Percentiles rank a stretch among this genome's conserved stretches.
phyloP scores from a whole-genome alignment of 2,888 invertebrate genomes.

The Drosophila gaucha region DNA sequence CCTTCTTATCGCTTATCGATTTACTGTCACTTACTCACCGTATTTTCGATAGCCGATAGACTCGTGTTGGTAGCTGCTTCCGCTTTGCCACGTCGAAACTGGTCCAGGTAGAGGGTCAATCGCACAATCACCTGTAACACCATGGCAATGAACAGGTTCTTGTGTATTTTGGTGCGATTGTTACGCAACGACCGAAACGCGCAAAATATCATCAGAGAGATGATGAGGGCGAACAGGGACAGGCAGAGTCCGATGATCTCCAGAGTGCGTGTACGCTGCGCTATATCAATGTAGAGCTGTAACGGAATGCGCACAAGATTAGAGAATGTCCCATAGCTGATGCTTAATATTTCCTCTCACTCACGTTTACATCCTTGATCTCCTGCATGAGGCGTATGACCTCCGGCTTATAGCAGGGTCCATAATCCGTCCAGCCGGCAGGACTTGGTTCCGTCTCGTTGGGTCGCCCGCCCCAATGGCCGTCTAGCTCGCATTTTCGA shows the following conservation, averaged over 20 bases:
- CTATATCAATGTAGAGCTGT: slow-evolving; percentile 89
- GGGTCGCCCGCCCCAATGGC: slow-evolving; percentile 88
- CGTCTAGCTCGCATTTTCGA: slow-evolving; percentile 88
- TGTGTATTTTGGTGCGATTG: slow-evolving; percentile 93
- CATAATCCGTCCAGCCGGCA: slow-evolving; percentile 93
- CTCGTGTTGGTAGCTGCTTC: slow-evolving; percentile 80
- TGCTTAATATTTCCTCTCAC: slow-evolving; percentile 1
- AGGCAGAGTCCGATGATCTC: slow-evolving; percentile 94
- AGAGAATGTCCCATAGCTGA: background rate
- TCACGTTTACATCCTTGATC: slow-evolving; percentile 84
- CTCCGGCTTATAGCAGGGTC: slow-evolving; percentile 90
- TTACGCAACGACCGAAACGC: slow-evolving; percentile 92
- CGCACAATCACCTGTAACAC: slow-evolving; percentile 90
- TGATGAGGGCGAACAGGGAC: slow-evolving; percentile 90
- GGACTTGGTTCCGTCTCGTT: slow-evolving; percentile 80
- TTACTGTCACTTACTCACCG: slow-evolving; percentile 85
- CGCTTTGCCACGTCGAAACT: slow-evolving; percentile 85
- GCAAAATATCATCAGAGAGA: slow-evolving; percentile 92
- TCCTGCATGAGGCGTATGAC: slow-evolving; percentile 88
- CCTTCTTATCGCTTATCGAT: background rate
- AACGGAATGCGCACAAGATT: background rate
- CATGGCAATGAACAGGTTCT: slow-evolving; percentile 93
- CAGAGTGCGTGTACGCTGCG: slow-evolving; percentile 89
- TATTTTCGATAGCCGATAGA: slow-evolving; percentile 87
- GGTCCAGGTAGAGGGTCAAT: slow-evolving; percentile 91